Base-by-base conservation (phyloP, 2,888 invertebrate species). In the Abrostola tripartita region DNA sequence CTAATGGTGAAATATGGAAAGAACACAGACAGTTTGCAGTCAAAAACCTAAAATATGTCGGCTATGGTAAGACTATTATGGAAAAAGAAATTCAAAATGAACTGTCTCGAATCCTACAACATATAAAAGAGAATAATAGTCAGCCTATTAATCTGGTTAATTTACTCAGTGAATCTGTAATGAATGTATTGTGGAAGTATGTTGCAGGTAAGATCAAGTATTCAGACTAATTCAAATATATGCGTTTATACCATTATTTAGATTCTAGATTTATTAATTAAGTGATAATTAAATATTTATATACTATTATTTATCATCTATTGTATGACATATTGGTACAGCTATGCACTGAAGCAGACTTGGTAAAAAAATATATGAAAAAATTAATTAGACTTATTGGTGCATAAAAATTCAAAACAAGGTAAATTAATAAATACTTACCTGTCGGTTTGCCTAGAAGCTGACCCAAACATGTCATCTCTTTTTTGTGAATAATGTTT, bases 181-280 rank as follows among this genome's bases (percentile, higher is more conserved):
- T 97, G 68, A 97, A 97, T 85, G 95, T 96, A 0, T 84, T 97
- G 14, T 97, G 97, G 97, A 95, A 95, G 35, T 96, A 96, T 90
- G 94, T 96, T 56, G 97, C 97, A 54, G 96, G 97, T 78, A 90
- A 78, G 69, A 36, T 38, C 24, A 5, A 44, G 0, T 12, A 14
- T 5, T 6, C 7, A 44, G 5, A 6, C 14, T 7, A 14, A 12
- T 24, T 24, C 1, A 24, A 24, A 24, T 24, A 24, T 24, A 24
- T 2, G 1, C 4, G 24, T 24, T 24, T 24, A 24, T 24, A 24
- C 24, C 24, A 24, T 24, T 24, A 24, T 4, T 24, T 4, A 24
- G 24, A 24, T 24, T 24, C n/a, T n/a, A n/a, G n/a, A n/a, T n/a
- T n/a, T n/a, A n/a, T n/a, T n/a, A 2, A 24, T 24, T 24, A 24